Conservation (phyloP, 2,888 invertebrate species). For the Caenorhabditis becei region DNA sequence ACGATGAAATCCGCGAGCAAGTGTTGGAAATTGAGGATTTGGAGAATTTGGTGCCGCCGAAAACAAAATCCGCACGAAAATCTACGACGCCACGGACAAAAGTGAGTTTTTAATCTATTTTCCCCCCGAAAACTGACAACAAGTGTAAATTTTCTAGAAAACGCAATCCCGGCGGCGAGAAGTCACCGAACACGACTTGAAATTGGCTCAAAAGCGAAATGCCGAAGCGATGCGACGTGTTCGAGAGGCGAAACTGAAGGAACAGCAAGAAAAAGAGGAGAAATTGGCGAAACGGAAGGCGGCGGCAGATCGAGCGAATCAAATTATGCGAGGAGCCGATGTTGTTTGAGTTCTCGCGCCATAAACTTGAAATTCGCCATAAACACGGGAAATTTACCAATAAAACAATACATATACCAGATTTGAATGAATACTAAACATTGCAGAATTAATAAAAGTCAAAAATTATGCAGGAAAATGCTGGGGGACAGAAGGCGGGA, state of each 20-base stretch:
- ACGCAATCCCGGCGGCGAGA: constrained; percentile 26
- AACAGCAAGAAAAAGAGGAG: constrained; percentile 22
- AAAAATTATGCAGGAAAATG: too few relatives aligned
- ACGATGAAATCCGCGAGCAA: constrained; percentile 24
- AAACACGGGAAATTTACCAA: too few relatives aligned
- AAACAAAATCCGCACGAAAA: constrained; percentile 3
- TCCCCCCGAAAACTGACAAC: background rate
- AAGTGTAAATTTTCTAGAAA: constrained; percentile 18
- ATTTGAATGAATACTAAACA: too few relatives aligned
- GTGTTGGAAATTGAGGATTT: constrained; percentile 8
- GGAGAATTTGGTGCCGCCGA: background rate
- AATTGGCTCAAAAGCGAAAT: constrained; percentile 25
- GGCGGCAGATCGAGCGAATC: constrained; percentile 37
- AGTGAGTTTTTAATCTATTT: constrained; percentile 13
- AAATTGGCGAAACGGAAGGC: constrained; percentile 27
- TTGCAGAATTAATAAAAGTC: too few relatives aligned
- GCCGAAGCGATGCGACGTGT: constrained; percentile 34
- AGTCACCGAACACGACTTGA: constrained; percentile 36
- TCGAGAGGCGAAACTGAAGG: constrained; percentile 11
- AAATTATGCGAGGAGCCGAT: constrained; percentile 36
- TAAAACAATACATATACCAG: too few relatives aligned
- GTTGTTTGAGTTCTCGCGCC: background rate
- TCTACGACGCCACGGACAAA: constrained; percentile 14
- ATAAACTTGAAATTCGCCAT: too few relatives aligned
- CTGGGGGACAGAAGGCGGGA: too few relatives aligned